These are phyloP conservation scores for Ophion ellenae DNA, from an alignment of 2,888 invertebrate genomes.

Conservation along the genomic window DNA sequence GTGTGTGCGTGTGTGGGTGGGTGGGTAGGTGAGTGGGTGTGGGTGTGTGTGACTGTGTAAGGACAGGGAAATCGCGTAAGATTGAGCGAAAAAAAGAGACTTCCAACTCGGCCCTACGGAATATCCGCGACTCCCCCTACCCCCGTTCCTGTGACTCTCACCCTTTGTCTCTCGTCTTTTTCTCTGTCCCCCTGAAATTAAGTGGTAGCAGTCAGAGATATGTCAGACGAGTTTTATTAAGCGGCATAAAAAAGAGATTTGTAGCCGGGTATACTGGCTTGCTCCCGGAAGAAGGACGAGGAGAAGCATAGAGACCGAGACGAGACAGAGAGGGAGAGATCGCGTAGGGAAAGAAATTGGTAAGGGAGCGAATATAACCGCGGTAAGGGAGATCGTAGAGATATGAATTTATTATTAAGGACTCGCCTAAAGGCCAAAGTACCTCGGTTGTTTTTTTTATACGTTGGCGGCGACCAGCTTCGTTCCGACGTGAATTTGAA, in stretches of 20 bases:
- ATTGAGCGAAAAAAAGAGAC: constrained; percentile 50
- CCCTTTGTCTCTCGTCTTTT: constrained; percentile 24
- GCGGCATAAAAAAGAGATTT: constrained; percentile 83
- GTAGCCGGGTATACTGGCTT: constrained; percentile 72
- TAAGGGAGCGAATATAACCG: constrained; percentile 65
- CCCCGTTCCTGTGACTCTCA: constrained; percentile 9
- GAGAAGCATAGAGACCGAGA: constrained; percentile 16
- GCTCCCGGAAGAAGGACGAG: constrained; percentile 17
- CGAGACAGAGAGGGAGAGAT: constrained; percentile 14
- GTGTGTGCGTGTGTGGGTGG: too few relatives aligned
- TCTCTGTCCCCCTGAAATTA: constrained; percentile 77
- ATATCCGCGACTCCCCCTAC: constrained; percentile 34
- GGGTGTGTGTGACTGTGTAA: not conserved
- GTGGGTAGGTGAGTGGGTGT: too few relatives aligned
- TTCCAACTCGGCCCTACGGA: constrained; percentile 37
- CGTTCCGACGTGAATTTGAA: not conserved
- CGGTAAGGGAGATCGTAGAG: constrained; percentile 73
- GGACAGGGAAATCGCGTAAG: constrained; percentile 30
- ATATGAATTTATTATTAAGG: constrained; percentile 83
- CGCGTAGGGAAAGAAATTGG: constrained; percentile 41
- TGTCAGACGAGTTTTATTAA: constrained; percentile 83
- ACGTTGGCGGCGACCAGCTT: constrained; percentile 46
- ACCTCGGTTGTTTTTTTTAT: constrained; percentile 77
- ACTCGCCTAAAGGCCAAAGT: constrained; percentile 79
- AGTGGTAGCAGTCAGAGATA: constrained; percentile 83